Conservation (phyloP, 1,140 invertebrate genomes). For the Rhopalosiphum padi region DNA sequence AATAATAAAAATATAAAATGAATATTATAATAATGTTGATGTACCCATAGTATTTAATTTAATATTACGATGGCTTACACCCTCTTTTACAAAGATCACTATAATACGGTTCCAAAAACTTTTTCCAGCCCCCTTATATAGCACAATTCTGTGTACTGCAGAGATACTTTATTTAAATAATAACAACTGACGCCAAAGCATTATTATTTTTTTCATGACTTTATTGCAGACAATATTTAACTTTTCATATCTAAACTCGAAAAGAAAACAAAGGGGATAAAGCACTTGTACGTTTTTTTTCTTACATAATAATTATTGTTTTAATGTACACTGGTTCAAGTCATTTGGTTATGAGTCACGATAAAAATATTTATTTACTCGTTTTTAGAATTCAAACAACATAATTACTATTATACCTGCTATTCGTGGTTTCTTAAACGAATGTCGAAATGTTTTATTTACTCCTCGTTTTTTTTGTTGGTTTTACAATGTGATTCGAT, state of each 20-base stretch:
- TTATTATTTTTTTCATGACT: slow-evolving; percentile 31
- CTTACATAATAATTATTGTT: slow-evolving; percentile 8
- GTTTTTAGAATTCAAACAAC: not conserved
- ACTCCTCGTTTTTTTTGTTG: not conserved
- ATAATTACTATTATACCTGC: not conserved
- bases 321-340: not conserved
- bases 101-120: slow-evolving; percentile 9
- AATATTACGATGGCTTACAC: slow-evolving; percentile 15
- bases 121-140: not conserved
- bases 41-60: not conserved
- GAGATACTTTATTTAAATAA: slow-evolving; percentile 52
- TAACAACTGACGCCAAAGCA: slow-evolving; percentile 44
- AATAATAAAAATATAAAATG: not conserved
- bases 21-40: slow-evolving; percentile 25
- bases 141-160: not conserved
- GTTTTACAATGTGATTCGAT: not conserved
- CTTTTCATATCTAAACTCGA: slow-evolving; percentile 26
- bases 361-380: slow-evolving; percentile 18
- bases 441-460: not conserved
- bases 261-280: slow-evolving; percentile 7
- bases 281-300: not conserved
- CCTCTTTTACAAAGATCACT: slow-evolving; percentile 22
- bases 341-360: not conserved
- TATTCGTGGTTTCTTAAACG: not conserved
- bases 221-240: slow-evolving; percentile 23